Evolutionary conservation across 2,888 invertebrate genomes (phyloP), one percentile per base, ranked within the genome.

Genomic region (Sinelater perroti): DNA sequence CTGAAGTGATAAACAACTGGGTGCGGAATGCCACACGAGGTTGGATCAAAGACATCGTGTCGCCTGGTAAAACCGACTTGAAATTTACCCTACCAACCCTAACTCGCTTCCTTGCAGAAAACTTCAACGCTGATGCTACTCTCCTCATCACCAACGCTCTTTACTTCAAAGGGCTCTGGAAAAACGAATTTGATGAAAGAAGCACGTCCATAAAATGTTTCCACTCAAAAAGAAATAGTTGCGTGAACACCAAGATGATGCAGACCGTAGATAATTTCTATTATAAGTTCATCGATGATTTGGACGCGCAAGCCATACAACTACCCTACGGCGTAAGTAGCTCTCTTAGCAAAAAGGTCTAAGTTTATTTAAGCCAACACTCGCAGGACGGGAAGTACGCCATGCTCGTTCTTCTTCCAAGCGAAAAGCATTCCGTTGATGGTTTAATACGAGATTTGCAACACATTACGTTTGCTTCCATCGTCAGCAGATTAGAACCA

Each of bases 101-200:
- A n/a, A n/a, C n/a, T n/a, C n/a, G n/a, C 54, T 54, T 56, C 24
- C 51, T 79, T 80, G 28, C 73, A 86, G 86, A 70, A 3, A 76
- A 77, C 35, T 70, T 87, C 7, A 73, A 74, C 16, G 73, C 81
- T 0, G 72, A 81, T 2, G 85, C 88, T 0, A 79, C 85, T 66
- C 82, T 91, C 79, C 76, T 92, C 21, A 79, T 92, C 40, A 87
- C 90, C 66, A 91, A 91, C 67, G 89, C 89, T 0, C 80, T 92
- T 68, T 90, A 89, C 74, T 91, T 90, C 80, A 88, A 88, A 62
- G 90, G 90, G n/a, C 83, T 83, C 7, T 92, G 92, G 92, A 82
- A 85, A 59, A 81, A 82, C 17, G 80, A 86, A 0, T 92, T 92
- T 72, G 83, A 86, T 57, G 72, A 75, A 7, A 72, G 70, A 2